Base-by-base conservation (phyloP, 2,888 invertebrate genomes). In the Petrophora chlorosata region DNA sequence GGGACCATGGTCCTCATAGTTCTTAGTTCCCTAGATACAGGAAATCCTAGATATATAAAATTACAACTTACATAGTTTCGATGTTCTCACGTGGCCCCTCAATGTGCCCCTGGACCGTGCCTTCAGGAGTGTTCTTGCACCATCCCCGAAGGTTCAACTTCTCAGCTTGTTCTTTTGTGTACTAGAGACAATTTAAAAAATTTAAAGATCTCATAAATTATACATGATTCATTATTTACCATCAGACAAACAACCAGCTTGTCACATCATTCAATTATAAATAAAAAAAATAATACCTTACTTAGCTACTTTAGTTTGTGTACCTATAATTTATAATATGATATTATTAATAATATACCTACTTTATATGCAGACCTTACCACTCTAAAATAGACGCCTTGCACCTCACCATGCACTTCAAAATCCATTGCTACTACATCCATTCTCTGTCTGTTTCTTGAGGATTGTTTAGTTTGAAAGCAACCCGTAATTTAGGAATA, bases 81-180 rank as follows among this genome's bases (percentile, higher is more conserved):
- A 95, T 73, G 77, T 92, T 91, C 0, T 84, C 77, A 16, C 77
- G 56, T 1, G 91, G 85, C n/a, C 95, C 95, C 78, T 95, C 92
- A 60, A 95, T 69, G 43, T 91, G 90, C 1, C 95, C 95, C 12
- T 92, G 80, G 0, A 95, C 95, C 0, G 95, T 94, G 3, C 93
- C 94, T 19, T 86, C 70, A 0, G 85, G 65, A 0, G 95, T 95
- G 67, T 95, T 95, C 90, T 91, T 93, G 67, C 95, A 95, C 94
- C 95, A 95, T 7, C 95, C 95, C 52, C 85, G 91, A 2, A 95
- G 65, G 0, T 92, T 92, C 13, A 95, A 80, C 65, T 91, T 92
- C 17, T 91, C 91, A 0, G 93, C 94, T 75, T 93, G 91, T 48
- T 91, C 81, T 70, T 94, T 92, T 0, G 95, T 95, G 56, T 91